Conservation (phyloP, 2,113 vertebrate species). For the Tupaia tana region DNA sequence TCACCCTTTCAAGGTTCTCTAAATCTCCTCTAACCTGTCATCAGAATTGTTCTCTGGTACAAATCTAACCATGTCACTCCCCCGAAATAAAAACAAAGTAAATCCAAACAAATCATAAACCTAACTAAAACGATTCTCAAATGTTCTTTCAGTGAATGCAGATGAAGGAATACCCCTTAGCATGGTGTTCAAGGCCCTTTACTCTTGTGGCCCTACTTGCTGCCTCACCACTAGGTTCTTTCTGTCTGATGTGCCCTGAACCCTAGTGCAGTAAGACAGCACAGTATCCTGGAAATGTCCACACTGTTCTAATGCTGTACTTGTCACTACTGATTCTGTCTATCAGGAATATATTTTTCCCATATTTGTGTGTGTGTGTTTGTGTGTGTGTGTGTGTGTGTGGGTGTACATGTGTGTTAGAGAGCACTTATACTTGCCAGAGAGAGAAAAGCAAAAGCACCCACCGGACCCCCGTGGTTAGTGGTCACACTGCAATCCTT, state of each 20-base stretch:
- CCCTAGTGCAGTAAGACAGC: neutral
- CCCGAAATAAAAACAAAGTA: neutral
- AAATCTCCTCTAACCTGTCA: neutral
- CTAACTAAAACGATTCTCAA: neutral
- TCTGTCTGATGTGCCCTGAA: too few species aligned
- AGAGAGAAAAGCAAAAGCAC: too few species aligned
- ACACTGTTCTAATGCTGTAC: too few species aligned
- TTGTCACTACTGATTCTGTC: neutral
- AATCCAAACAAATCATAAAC: neutral
- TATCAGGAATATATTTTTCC: neutral
- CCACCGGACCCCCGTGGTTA: too few species aligned
- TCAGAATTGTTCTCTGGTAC: neutral
- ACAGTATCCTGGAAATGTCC: neutral
- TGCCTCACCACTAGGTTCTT: neutral
- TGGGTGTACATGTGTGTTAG: too few species aligned
- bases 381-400: too few species aligned
- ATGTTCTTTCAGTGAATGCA: neutral
- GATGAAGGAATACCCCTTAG: neutral
- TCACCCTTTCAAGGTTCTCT: neutral
- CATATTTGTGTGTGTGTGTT: too few species aligned
- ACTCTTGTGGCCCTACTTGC: rapidly evolving
- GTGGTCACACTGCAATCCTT: too few species aligned
- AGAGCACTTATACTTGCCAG: too few species aligned
- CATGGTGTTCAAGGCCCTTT: too few species aligned
- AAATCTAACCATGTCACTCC: neutral